Evolutionary conservation across 2,888 invertebrate species (phyloP), one percentile per base, ranked within the genome.

Genomic region (Malacosoma neustria): DNA sequence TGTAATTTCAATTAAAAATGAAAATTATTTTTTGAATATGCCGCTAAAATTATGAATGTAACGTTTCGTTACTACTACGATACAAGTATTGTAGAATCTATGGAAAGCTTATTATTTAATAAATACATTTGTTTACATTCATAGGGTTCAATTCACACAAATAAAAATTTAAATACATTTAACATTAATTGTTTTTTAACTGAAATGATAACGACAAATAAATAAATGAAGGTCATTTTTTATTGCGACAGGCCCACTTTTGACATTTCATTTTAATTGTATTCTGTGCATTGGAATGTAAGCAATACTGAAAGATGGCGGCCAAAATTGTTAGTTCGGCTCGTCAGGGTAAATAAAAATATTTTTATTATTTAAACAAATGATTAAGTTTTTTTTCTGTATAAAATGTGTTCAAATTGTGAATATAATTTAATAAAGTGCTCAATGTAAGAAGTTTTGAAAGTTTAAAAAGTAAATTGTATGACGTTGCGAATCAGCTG

Each of bases 261-360:
- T 22, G 22, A 22, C 9, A 7, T 9, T 7, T 22, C 9, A 9
- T 22, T 22, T 22, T 9, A 22, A 7, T 33, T 37, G 33, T 29
- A 43, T 46, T 45, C 40, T 40, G 37, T 41, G 37, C 43, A 55
- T 44, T 40, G 62, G 48, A 70, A 61, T 59, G 61, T 52, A 54
- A 35, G 42, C 37, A 63, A 64, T 65, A 64, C 54, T 59, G 55
- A 72, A 69, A 72, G 55, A 85, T 84, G 85, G 84, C 84, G 71
- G 72, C 58, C 64, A 77, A 72, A 55, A 66, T 85, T 76, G 85
- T 84, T 81, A 82, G 81, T 81, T 84, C 85, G 85, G 70, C 85
- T 82, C 85, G 81, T 73, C 72, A 81, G 80, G 84, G 85, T 85
- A 84, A 84, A 71, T 73, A 72, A 68, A 61, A 61, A 56, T 46